Evolutionary conservation across 2,113 vertebrate species (phyloP), one percentile per base, ranked within the genome.

Genomic region (Hemiprocne comata): DNA sequence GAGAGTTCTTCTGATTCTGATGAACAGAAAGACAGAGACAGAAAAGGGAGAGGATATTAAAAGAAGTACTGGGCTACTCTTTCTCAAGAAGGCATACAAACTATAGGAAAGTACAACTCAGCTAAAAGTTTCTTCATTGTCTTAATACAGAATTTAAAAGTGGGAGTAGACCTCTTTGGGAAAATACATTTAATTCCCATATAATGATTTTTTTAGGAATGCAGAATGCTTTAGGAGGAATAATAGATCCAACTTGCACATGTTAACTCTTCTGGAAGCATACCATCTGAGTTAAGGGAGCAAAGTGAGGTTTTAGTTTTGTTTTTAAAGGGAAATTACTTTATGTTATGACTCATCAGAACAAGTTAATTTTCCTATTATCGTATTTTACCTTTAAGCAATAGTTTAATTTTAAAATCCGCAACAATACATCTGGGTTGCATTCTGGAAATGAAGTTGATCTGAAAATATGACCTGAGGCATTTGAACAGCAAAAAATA

Each of bases 261-360:
- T 72, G 79, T 93, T 90, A 77, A 61, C 85, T 91, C 61, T 90
- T 88, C 67, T 67, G 91, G 94, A 96, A 93, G 60, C 91, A 90
- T 73, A 65, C 61, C 70, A 87, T 82, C 92, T 94, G 95, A 88
- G 33, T 71, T 93, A 94, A 71, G 72, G 74, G 83, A 90, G 67
- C 44, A 93, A 97, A 96, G 57, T 76, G 85, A 94, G 33, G 36
- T 61, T 94, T 95, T 42, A 72, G 2, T 19, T 95, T 65, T 92
- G 82, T 92, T 97, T 97, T 96, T 89, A 91, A 86, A 96, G 82
- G 93, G 85, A 97, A 97, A 97, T 96, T 94, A 79, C 79, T 97
- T 94, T 94, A 90, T 95, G 94, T 95, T 96, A 93, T 97, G 96
- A 96, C 87, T 97, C 95, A 96, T 96, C 96, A 97, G 95, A 93